These are phyloP conservation scores for Leptinotarsa defecta DNA, from an alignment of 1,140 invertebrate genomes.

Conservation along the genomic window DNA sequence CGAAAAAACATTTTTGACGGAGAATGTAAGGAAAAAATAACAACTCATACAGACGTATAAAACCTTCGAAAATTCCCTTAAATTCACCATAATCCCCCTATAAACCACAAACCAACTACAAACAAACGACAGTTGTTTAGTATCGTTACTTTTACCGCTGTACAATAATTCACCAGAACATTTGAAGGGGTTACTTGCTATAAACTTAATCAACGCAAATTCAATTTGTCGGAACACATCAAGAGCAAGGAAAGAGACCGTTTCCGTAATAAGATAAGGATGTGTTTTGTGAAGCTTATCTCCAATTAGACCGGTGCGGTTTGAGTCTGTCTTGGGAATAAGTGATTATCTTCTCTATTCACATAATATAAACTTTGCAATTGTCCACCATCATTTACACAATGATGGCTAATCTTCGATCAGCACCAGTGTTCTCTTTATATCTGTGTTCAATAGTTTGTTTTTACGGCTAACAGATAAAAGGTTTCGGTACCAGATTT, in stretches of 20 bases:
- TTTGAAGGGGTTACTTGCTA: not conserved
- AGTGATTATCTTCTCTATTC: slow-evolving; percentile 13
- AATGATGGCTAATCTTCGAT: not conserved
- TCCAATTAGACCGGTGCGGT: slow-evolving; percentile 15
- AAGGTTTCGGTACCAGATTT: too few species aligned
- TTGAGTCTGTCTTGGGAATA: slow-evolving; percentile 10
- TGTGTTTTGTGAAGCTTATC: slow-evolving; percentile 18
- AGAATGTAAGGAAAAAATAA: too few species aligned
- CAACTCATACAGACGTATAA: too few species aligned
- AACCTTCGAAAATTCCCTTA: too few species aligned
- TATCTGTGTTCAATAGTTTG: too few species aligned
- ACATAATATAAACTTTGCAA: not conserved
- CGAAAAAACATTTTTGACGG: too few species aligned
- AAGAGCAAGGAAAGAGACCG: slow-evolving; percentile 6
- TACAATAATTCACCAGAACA: not conserved
- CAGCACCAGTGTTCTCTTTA: too few species aligned
- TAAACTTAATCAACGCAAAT: not conserved
- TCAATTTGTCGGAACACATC: not conserved
- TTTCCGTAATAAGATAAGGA: slow-evolving; percentile 13
- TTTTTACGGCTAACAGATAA: too few species aligned
- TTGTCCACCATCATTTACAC: not conserved
- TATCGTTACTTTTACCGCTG: too few species aligned
- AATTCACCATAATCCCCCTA: too few species aligned
- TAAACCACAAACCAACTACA: too few species aligned
- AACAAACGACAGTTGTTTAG: too few species aligned